Percentiles rank a stretch among this genome's conserved stretches.
Evolutionary conservation across 2,113 vertebrate species (phyloP).

Genomic region (Clarias gariepinus): DNA sequence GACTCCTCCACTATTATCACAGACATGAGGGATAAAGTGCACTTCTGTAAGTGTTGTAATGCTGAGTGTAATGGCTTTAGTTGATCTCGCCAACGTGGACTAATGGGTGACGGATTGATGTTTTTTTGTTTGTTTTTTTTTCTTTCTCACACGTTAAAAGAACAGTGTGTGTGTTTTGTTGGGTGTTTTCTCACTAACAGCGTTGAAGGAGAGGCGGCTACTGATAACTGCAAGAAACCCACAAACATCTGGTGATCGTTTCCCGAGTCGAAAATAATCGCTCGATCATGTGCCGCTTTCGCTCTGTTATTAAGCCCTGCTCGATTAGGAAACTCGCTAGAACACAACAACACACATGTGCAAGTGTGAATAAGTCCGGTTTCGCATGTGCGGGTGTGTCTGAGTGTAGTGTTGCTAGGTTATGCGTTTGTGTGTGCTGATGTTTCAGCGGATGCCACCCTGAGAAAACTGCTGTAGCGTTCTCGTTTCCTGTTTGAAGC

Average conservation of each 20-base stretch:
- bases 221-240: neutral
- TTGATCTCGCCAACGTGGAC: neutral
- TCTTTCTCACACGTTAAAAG: too few species aligned
- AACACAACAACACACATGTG: constrained; percentile 36
- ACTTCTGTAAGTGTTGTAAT: neutral
- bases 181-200: neutral
- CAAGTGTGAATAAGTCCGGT: constrained; percentile 56
- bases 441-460: constrained; percentile 54
- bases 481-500: constrained; percentile 44
- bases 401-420: neutral
- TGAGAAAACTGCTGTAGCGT: constrained; percentile 56
- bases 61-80: neutral
- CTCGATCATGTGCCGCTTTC: constrained; percentile 35
- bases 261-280: constrained; percentile 48
- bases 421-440: constrained; percentile 38
- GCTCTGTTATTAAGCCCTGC: constrained; percentile 55
- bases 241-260: constrained; percentile 41
- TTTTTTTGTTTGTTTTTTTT: too few species aligned
- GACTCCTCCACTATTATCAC: neutral
- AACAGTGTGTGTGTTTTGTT: neutral
- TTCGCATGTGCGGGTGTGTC: constrained; percentile 43
- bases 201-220: neutral
- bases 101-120: neutral
- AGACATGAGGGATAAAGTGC: neutral
- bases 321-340: constrained; percentile 37